A percentile compares a stretch with the other conserved stretches of the same genome.
Conservation (phyloP, 2,113 vertebrate genomes). For the Grus americana region DNA sequence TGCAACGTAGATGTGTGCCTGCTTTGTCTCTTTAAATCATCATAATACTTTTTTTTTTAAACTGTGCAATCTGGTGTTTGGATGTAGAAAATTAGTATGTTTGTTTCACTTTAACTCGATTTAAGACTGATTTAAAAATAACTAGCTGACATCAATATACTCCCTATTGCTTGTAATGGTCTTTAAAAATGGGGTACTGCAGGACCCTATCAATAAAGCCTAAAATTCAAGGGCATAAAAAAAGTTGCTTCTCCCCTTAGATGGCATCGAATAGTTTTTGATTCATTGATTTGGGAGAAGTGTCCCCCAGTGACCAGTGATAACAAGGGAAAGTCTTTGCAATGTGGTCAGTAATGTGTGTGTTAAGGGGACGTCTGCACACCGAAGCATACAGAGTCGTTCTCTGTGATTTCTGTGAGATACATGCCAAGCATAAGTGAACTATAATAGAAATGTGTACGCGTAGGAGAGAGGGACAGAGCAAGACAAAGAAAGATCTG, state of each 20-base stretch:
- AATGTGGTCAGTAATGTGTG: not conserved
- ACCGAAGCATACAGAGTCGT: not conserved
- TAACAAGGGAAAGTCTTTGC: not conserved
- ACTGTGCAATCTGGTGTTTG: not conserved
- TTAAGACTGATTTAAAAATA: not conserved
- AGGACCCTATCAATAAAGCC: not conserved
- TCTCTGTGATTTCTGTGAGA: not conserved
- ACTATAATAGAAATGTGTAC: not conserved
- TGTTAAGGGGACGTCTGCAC: not conserved
- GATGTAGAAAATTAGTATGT: not conserved
- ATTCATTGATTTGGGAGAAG: not conserved
- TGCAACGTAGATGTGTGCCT: not conserved
- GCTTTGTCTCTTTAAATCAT: not conserved
- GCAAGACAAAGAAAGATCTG: not conserved
- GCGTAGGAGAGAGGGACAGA: not conserved
- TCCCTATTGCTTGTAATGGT: not conserved
- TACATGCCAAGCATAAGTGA: not conserved
- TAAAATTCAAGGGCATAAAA: not conserved
- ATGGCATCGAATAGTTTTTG: not conserved
- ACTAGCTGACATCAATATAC: not conserved
- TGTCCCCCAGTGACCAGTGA: not conserved
- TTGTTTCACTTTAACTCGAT: not conserved
- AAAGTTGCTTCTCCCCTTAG: not conserved
- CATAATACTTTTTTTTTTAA: not conserved
- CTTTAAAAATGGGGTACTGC: not conserved